These are phyloP conservation scores for Brachycybe producta DNA, from an alignment of 2,888 invertebrate species.

Conservation along the genomic window DNA sequence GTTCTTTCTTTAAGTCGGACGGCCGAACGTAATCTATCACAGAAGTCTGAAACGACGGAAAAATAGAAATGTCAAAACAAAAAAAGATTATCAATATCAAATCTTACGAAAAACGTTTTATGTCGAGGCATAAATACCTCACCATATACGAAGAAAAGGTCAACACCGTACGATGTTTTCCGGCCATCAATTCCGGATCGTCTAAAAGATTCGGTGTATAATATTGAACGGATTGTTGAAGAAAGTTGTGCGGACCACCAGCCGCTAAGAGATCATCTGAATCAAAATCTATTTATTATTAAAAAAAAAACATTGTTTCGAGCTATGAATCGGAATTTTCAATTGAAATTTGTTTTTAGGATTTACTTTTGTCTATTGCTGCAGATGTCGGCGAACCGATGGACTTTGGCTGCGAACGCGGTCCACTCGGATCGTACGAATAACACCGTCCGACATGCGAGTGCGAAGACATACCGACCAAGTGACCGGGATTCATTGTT, in stretches of 20 bases:
- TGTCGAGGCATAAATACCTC: not conserved
- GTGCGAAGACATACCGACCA: constrained; percentile 23
- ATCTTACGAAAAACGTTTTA: constrained; percentile 1
- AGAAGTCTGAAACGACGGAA: constrained; percentile 50
- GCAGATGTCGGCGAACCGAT: not conserved
- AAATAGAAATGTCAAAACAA: constrained; percentile 8
- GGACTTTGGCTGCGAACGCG: constrained; percentile 39
- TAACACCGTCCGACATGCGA: constrained; percentile 47
- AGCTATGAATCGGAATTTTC: too few relatives aligned
- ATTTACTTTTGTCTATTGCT: constrained; percentile 13
- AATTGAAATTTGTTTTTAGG: not conserved
- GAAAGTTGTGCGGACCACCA: not conserved
- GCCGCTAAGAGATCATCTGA: constrained; percentile 14
- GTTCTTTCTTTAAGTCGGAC: constrained; percentile 86
- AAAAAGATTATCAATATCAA: not conserved
- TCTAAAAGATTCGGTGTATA: constrained; percentile 83
- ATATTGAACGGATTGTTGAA: not conserved
- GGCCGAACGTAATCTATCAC: constrained; percentile 94
- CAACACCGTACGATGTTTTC: constrained; percentile 39
- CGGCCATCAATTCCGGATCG: constrained; percentile 53
- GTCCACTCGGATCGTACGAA: constrained; percentile 52
- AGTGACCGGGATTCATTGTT: not conserved
- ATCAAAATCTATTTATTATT: constrained; percentile 15
- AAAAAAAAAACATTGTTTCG: constrained; percentile 5
- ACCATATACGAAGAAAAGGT: constrained; percentile 40